These are phyloP conservation scores for Heliconius cydno DNA, from an alignment of 2,888 invertebrate species.

Conservation along the genomic window DNA sequence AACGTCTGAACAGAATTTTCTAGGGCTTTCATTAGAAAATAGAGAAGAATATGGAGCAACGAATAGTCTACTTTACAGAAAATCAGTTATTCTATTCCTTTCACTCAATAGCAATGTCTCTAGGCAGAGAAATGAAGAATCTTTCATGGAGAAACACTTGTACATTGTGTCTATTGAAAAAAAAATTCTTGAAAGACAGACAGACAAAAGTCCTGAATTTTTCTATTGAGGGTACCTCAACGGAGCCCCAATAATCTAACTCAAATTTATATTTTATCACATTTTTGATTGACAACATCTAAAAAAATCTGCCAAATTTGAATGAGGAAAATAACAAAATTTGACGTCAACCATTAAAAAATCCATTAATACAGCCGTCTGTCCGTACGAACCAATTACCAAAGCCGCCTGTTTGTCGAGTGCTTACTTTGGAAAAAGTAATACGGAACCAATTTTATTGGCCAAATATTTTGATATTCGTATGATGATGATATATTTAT, in stretches of 20 bases:
- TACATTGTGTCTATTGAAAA: neutral
- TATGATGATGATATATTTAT: neutral
- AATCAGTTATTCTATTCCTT: too few species aligned
- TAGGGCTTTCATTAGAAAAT: too few species aligned
- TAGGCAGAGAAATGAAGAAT: neutral
- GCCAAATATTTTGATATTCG: slow-evolving; percentile 36
- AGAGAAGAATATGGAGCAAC: too few species aligned
- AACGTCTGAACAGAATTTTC: too few species aligned
- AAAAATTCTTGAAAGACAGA: neutral
- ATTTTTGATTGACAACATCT: slow-evolving; percentile 5
- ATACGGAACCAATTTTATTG: slow-evolving; percentile 33
- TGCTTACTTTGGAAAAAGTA: slow-evolving; percentile 21
- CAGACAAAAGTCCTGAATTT: too few species aligned
- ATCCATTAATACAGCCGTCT: slow-evolving; percentile 24
- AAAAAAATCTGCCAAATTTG: neutral
- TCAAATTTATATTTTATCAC: neutral
- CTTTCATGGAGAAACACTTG: neutral
- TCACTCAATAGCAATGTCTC: too few species aligned
- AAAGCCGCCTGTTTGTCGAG: slow-evolving; percentile 24
- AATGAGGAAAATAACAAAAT: slow-evolving; percentile 16
- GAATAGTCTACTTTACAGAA: too few species aligned
- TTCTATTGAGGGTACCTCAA: too few species aligned
- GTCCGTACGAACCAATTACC: slow-evolving; percentile 30
- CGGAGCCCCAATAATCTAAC: too few species aligned
- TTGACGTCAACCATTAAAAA: slow-evolving; percentile 19